phyloP scores from a whole-genome alignment of 2,797 vertebrate genomes.

The Silurus lanzhouensis region DNA sequence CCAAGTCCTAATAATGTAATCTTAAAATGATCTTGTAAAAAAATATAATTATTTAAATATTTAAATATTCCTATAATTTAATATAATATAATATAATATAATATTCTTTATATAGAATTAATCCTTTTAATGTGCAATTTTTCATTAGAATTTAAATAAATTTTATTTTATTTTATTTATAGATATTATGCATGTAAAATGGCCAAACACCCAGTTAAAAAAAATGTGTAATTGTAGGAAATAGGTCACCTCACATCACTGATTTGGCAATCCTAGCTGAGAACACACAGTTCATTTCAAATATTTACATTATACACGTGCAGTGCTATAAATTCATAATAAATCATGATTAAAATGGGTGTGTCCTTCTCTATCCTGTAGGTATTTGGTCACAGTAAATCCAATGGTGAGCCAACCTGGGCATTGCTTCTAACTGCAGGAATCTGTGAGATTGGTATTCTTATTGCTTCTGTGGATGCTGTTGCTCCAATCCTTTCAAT shows the following conservation, averaged over 20 bases:
- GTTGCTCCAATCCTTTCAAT: slow-evolving; percentile 96
- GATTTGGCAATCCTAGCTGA: not conserved
- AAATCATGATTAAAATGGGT: not conserved
- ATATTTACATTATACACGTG: not conserved
- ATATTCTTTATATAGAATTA: no score
- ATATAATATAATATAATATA: no score
- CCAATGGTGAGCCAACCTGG: slow-evolving; percentile 96
- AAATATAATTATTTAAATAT: no score
- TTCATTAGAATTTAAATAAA: not conserved
- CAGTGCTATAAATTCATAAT: not conserved
- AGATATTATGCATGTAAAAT: not conserved
- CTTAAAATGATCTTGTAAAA: not conserved
- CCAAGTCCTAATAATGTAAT: not conserved
- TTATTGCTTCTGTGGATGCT: slow-evolving; percentile 89
- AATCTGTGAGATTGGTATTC: slow-evolving; percentile 94
- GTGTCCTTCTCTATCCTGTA: slow-evolving; percentile 53
- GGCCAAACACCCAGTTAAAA: not conserved
- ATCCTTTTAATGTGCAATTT: no score
- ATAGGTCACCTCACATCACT: not conserved
- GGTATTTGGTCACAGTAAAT: slow-evolving; percentile 93
- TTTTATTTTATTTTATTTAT: not conserved
- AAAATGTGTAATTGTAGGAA: not conserved
- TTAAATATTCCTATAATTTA: no score
- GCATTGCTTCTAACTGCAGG: slow-evolving; percentile 87
- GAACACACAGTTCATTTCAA: not conserved